phyloP scores from a whole-genome alignment of 2,113 vertebrate genomes.

The Pionites leucogaster region DNA sequence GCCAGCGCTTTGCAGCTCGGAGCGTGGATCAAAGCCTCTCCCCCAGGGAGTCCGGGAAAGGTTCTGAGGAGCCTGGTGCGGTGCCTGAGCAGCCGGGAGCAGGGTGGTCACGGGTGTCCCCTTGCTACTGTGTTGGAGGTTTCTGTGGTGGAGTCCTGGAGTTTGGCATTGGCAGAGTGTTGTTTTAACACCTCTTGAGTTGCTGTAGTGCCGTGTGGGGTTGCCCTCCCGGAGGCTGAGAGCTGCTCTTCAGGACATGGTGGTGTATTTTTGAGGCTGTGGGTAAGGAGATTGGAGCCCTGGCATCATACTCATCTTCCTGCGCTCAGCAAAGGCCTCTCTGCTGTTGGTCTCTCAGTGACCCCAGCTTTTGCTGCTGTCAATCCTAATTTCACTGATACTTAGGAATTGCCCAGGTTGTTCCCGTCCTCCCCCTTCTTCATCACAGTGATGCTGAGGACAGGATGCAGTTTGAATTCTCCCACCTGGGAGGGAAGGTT shows the following conservation, averaged over 20 bases:
- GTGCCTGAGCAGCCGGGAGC: neutral
- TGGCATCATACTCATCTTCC: neutral
- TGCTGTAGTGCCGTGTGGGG: fast-evolving
- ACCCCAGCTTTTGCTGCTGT: neutral
- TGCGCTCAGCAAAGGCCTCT: neutral
- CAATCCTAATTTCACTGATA: neutral
- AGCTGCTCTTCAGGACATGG: neutral
- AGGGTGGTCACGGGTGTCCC: fast-evolving
- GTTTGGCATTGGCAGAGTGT: neutral
- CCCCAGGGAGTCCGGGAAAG: neutral
- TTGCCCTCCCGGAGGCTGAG: neutral
- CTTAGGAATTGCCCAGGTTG: neutral
- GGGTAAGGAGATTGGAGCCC: neutral
- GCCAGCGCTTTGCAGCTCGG: neutral
- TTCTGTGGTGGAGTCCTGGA: fast-evolving
- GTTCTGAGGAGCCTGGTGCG: neutral
- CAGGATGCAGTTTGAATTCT: neutral
- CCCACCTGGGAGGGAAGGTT: neutral
- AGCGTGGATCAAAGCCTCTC: fast-evolving
- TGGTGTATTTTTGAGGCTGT: neutral
- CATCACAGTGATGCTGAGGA: fast-evolving
- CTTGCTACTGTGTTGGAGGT: fast-evolving
- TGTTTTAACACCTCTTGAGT: neutral
- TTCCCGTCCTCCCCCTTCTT: neutral
- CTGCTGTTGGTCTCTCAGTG: neutral